These are phyloP conservation scores for Choloepus hoffmanni DNA, from an alignment of 2,113 vertebrate species.

Conservation along the genomic window DNA sequence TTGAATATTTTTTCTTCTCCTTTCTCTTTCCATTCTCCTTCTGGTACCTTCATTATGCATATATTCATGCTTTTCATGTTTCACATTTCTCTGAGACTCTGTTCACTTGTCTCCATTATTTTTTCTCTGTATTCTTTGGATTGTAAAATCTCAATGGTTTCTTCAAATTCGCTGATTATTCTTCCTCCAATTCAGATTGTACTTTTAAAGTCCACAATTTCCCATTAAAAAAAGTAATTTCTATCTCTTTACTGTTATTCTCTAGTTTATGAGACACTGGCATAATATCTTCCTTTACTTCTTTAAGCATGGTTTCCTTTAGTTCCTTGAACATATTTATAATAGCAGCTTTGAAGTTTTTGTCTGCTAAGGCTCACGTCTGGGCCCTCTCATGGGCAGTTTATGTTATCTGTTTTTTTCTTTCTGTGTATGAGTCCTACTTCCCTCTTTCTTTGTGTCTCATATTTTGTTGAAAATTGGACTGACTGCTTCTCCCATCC, in stretches of 20 bases:
- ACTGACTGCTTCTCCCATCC: not conserved
- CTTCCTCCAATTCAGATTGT: no score
- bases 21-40: not conserved
- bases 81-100: not conserved
- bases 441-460: not conserved
- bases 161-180: not conserved
- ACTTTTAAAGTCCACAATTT: not conserved
- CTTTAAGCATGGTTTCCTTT: not conserved
- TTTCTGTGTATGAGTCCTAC: not conserved
- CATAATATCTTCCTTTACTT: not conserved
- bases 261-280: not conserved
- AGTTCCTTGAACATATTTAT: not conserved
- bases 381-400: no score
- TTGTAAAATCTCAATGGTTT: not conserved
- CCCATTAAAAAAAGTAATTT: not conserved
- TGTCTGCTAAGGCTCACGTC: no score
- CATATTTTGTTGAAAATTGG: not conserved
- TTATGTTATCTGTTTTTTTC: not conserved
- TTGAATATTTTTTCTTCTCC: not conserved
- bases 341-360: no score
- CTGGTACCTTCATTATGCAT: not conserved
- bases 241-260: not conserved
- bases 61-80: not conserved
- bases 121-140: not conserved
- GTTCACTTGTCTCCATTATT: not conserved